Evolutionary conservation across 2,888 invertebrate genomes (phyloP).

Genomic region (Andrena minutula): DNA sequence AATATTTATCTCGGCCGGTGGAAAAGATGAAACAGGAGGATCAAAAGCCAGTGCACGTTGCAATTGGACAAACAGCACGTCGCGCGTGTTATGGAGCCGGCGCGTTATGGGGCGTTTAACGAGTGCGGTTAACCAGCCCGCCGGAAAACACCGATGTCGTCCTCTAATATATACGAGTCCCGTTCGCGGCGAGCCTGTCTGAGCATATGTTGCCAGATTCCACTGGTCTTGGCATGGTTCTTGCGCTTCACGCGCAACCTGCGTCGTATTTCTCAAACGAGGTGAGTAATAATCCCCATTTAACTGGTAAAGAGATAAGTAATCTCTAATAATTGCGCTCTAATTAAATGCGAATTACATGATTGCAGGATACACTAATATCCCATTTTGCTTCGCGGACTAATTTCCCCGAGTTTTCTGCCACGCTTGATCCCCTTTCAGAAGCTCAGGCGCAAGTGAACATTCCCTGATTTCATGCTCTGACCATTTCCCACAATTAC

Average conservation of each 20-base stretch:
- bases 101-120: conserved; percentile 84
- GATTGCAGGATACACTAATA: too few relatives aligned
- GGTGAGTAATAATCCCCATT: conserved; percentile 48
- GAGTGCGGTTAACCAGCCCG: conserved; percentile 84
- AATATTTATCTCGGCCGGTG: not conserved
- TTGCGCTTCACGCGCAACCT: conserved; percentile 39
- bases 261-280: conserved; percentile 40
- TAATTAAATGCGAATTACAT: conserved; percentile 37
- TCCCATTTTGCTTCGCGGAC: not conserved
- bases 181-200: conserved; percentile 79
- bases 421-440: not conserved
- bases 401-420: not conserved
- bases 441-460: not conserved
- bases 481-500: too few relatives aligned
- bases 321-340: conserved; percentile 27
- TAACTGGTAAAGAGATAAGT: conserved; percentile 30
- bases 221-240: conserved; percentile 71
- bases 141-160: conserved; percentile 83
- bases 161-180: conserved; percentile 80
- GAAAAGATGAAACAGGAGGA: conserved; percentile 9
- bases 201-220: conserved; percentile 84
- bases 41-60: conserved; percentile 62
- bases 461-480: too few relatives aligned
- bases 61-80: conserved; percentile 66
- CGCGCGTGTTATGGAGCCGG: conserved; percentile 71